Evolutionary conservation across 2,888 invertebrate genomes (phyloP), one percentile per base, ranked within the genome.

Genomic region (Lithosia quadra): DNA sequence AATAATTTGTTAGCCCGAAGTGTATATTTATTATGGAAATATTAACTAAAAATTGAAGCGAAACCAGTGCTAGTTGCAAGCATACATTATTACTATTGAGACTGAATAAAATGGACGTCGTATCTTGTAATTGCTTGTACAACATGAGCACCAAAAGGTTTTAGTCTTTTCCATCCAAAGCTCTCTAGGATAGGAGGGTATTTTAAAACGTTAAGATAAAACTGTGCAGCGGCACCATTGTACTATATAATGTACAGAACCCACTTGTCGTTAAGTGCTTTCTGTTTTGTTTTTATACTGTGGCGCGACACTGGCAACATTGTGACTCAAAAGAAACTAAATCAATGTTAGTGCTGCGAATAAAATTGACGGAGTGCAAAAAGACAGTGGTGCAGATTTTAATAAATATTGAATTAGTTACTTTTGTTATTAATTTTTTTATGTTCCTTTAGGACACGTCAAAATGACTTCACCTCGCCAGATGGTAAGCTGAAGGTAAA

Each of bases 201-300:
- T 21, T 55, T 55, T 66, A 76, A 79, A 81, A 79, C 74, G 79
- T 82, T 75, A 82, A 87, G 86, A 87, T 86, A 86, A 78, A 73
- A 64, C 75, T 75, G 81, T 82, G 84, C 79, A 88, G 79, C 80
- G 79, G 73, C 77, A 71, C 80, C 83, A 87, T 88, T 88, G 86
- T 86, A 76, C 76, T 22, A 60, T 24, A 24, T 56, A 64, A 67
- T 68, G 67, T 72, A 73, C 74, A 78, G 67, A 61, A 63, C 57
- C 73, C 68, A 72, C 74, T 72, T 68, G 71, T 69, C 56, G 56
- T 72, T 81, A 73, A 83, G 82, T 80, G 80, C 69, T 49, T 60
- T 53, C 69, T 71, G 66, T 75, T 80, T 81, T 71, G 71, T 80
- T 75, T 76, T 74, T 55, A 58, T 36, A 18, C 58, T 58, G 34